Percentiles rank a stretch among this genome's conserved stretches.
phyloP scores from a whole-genome alignment of 2,888 invertebrate genomes.

The Agonopterix heracliana region DNA sequence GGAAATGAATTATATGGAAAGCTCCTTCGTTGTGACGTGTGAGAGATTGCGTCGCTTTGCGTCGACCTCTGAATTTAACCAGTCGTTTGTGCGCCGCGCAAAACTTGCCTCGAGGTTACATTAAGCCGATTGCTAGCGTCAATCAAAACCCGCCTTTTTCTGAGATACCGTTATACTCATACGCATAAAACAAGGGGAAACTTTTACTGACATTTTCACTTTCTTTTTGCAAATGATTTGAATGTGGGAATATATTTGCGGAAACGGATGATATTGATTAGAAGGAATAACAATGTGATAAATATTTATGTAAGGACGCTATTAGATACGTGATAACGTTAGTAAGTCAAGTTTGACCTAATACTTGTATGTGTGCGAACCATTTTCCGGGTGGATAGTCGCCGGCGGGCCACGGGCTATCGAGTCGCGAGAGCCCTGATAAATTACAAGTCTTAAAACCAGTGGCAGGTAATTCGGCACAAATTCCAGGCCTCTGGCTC shows the following conservation, averaged over 20 bases:
- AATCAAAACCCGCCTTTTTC: constrained; percentile 71
- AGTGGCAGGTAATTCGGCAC: constrained; percentile 78
- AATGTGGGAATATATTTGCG: too few relatives aligned
- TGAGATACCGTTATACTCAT: constrained; percentile 43
- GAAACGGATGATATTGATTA: too few relatives aligned
- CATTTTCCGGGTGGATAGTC: constrained; percentile 51
- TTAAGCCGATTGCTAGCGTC: constrained; percentile 74
- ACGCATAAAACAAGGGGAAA: constrained; percentile 36
- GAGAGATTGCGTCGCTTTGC: constrained; percentile 72
- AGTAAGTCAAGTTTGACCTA: too few relatives aligned
- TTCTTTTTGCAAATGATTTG: too few relatives aligned
- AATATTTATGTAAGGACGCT: too few relatives aligned
- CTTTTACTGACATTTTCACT: constrained; percentile 37
- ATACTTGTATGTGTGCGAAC: constrained; percentile 13
- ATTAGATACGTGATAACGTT: too few relatives aligned
- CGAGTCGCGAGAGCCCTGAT: constrained; percentile 65
- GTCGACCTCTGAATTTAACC: constrained; percentile 73
- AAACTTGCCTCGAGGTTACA: constrained; percentile 73
- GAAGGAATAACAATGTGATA: too few relatives aligned
- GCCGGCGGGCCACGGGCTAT: constrained; percentile 40
- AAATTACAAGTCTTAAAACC: constrained; percentile 79
- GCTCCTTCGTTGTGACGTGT: constrained; percentile 68
- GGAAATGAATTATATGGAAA: constrained; percentile 73
- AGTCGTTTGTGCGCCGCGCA: constrained; percentile 65
- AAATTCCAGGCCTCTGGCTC: constrained; percentile 59